Conservation (phyloP, 2,113 vertebrate genomes). For the Saguinus midas region DNA sequence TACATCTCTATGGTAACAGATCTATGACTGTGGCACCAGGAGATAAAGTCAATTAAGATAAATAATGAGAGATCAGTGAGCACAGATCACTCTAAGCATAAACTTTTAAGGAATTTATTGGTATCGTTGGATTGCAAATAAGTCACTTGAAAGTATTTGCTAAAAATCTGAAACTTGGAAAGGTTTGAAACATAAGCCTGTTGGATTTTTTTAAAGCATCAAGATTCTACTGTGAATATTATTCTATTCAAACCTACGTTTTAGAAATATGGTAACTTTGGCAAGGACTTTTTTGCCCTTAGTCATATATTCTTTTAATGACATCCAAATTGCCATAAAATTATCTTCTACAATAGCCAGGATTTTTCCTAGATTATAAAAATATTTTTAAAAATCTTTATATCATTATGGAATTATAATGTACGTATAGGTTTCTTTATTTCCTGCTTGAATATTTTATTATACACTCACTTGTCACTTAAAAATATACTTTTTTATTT, state of each 20-base stretch:
- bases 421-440: background rate
- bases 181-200: background rate
- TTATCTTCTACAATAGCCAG: background rate
- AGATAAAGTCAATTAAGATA: conserved; percentile 68
- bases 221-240: background rate
- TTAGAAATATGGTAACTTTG: background rate
- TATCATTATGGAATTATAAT: background rate
- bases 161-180: background rate
- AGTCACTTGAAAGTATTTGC: background rate
- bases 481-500: background rate
- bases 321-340: background rate
- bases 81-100: background rate
- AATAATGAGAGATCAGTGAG: conserved; percentile 24
- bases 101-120: conserved; percentile 41
- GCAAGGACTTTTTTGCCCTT: background rate
- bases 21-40: background rate
- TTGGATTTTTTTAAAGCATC: background rate
- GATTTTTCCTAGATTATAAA: background rate
- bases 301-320: background rate
- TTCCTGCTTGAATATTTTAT: background rate
- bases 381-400: background rate
- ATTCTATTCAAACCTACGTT: background rate
- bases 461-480: background rate
- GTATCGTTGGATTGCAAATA: conserved; percentile 3
- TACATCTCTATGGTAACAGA: conserved; percentile 61